phyloP scores from a whole-genome alignment of 2,888 invertebrate species.

The Acanthococcus lagerstroemiae region DNA sequence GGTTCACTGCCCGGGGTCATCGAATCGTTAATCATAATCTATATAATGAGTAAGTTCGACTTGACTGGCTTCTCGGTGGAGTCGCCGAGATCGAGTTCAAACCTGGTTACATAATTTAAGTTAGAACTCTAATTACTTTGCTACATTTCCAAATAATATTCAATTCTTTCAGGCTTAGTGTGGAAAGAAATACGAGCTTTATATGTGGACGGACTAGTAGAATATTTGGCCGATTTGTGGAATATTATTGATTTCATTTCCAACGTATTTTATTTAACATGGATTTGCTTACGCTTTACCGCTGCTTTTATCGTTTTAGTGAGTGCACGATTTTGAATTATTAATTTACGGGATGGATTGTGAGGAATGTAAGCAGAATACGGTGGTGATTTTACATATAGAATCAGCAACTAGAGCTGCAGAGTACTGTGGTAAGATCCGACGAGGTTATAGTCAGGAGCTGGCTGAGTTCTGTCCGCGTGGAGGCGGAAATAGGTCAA shows the following conservation, averaged over 20 bases:
- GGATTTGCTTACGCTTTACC: slow-evolving; percentile 77
- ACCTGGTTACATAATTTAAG: neutral
- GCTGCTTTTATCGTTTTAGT: slow-evolving; percentile 87
- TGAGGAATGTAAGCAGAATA: too few species aligned
- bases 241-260: slow-evolving; percentile 97
- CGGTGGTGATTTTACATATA: too few species aligned
- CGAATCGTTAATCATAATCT: slow-evolving; percentile 72
- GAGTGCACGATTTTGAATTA: slow-evolving; percentile 40
- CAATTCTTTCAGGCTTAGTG: slow-evolving; percentile 64
- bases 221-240: slow-evolving; percentile 93
- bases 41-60: slow-evolving; percentile 71
- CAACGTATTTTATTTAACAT: slow-evolving; percentile 88
- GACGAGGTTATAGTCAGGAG: too few species aligned
- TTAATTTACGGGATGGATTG: too few species aligned
- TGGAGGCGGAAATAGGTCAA: too few species aligned
- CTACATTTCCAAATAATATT: neutral
- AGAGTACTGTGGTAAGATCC: too few species aligned
- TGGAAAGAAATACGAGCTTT: slow-evolving; percentile 87
- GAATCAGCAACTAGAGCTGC: too few species aligned
- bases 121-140: neutral
- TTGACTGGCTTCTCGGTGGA: too few species aligned
- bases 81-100: too few species aligned
- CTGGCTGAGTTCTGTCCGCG: too few species aligned
- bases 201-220: slow-evolving; percentile 80
- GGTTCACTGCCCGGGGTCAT: slow-evolving; percentile 70